Evolutionary conservation across 2,888 invertebrate species (phyloP).

Genomic region (Cryptosula pallasiana): DNA sequence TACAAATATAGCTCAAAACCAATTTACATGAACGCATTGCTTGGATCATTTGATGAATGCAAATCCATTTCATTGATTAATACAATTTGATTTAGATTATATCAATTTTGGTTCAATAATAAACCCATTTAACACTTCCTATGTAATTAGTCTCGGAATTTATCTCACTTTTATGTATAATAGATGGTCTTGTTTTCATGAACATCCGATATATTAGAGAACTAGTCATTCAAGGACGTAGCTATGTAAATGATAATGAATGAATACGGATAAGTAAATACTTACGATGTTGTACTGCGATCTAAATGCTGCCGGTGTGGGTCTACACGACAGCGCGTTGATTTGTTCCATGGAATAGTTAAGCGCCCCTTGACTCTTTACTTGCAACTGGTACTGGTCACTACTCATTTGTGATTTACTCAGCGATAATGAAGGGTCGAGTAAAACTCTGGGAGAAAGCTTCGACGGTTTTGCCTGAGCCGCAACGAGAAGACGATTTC

Average conservation of each 20-base stretch:
- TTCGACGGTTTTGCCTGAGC: not conserved
- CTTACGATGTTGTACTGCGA: slow-evolving; percentile 22
- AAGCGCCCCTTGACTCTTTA: slow-evolving; percentile 14
- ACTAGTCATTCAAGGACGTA: too few relatives aligned
- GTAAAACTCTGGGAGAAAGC: not conserved
- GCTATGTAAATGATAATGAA: not conserved
- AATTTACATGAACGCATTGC: not conserved
- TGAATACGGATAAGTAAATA: not conserved
- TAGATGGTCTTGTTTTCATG: too few relatives aligned
- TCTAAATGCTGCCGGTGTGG: not conserved
- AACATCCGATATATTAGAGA: too few relatives aligned
- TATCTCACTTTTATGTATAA: too few relatives aligned
- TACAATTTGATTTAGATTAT: too few relatives aligned
- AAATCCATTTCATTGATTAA: too few relatives aligned
- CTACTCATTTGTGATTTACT: not conserved
- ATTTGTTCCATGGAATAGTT: not conserved
- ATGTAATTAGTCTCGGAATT: too few relatives aligned
- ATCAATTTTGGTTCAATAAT: too few relatives aligned
- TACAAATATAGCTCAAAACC: not conserved
- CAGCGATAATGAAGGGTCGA: not conserved
- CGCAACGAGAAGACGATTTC: not conserved
- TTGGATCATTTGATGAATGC: not conserved
- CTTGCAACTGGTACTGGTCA: not conserved
- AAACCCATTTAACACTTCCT: too few relatives aligned
- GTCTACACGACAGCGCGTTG: not conserved